Base-by-base conservation (phyloP, 1,140 invertebrate species). In the Wasmannia auropunctata region DNA sequence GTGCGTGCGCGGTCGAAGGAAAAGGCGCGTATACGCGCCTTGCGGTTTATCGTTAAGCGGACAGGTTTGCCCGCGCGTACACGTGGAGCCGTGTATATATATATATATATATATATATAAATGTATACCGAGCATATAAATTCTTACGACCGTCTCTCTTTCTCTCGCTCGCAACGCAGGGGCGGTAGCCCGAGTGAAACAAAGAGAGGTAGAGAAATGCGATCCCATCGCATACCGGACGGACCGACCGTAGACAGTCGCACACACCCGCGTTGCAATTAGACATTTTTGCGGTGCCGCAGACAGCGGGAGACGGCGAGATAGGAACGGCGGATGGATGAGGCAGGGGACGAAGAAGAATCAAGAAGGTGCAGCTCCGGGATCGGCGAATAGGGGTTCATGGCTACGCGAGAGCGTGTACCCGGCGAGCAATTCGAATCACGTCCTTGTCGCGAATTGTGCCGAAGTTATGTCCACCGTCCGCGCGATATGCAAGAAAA, bases 71-170 rank as follows among this genome's bases (percentile, higher is more conserved):
- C 11, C 60, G 69, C 3, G 16, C 25, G 25, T 62, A 88, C 80
- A 69, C n/a, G n/a, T n/a, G n/a, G 28, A 43, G 77, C 60, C 74
- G 79, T 63, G 65, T 90, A 77, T 77, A 87, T 77, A 87, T 87
- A 83, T 77, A 58, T 67, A 79, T 25, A n/a, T n/a, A n/a, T n/a
- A n/a, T n/a, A n/a, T n/a, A n/a, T n/a, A n/a, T n/a, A n/a, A n/a
- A n/a, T n/a, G n/a, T n/a, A n/a, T n/a, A n/a, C n/a, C 79, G 14
- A 43, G 84, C 77, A 85, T 91, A 85, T 91, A 91, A 89, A 89
- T 84, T 58, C 56, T 84, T 85, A 58, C 56, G 40, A 54, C 60
- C 43, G 58, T 25, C 34, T 80, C 40, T 54, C n/a, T 70, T 14
- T 51, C 22, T 54, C 63, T 16, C 11, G 22, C 14, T 60, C 14